Conservation (phyloP, 2,113 vertebrate genomes). For the Spilogale gracilis region DNA sequence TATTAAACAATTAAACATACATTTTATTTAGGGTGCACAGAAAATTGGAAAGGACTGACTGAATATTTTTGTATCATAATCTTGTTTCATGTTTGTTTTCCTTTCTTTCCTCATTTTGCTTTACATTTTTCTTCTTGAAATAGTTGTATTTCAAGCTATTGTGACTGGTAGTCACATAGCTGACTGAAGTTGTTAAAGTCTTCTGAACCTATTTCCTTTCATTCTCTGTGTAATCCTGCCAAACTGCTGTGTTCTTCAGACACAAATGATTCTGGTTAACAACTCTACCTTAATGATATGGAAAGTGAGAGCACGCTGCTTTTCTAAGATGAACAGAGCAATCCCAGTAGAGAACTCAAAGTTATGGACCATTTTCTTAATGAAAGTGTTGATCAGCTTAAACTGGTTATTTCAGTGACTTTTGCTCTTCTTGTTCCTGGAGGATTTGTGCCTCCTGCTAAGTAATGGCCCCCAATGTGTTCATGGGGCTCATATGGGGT, state of each 20-base stretch:
- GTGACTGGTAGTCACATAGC: constrained; percentile 68
- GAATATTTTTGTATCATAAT: constrained; percentile 46
- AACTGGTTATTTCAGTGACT: constrained; percentile 59
- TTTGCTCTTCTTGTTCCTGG: constrained; percentile 48
- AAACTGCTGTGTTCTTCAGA: constrained; percentile 61
- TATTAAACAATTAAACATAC: neutral
- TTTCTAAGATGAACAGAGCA: constrained; percentile 45
- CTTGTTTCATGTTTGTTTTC: constrained; percentile 48
- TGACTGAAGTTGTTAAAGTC: constrained; percentile 64
- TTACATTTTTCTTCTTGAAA: constrained; percentile 67
- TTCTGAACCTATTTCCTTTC: constrained; percentile 66
- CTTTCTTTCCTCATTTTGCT: constrained; percentile 58
- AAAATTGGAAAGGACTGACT: constrained; percentile 40
- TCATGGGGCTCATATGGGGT: neutral
- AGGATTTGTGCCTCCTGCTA: constrained; percentile 21
- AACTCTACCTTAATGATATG: constrained; percentile 52
- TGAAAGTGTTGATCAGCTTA: constrained; percentile 65
- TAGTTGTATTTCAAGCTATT: constrained; percentile 30
- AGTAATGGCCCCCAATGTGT: neutral
- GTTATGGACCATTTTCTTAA: constrained; percentile 74
- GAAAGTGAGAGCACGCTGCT: neutral
- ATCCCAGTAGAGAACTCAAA: constrained; percentile 62
- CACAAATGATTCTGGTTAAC: constrained; percentile 40
- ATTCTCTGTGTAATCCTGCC: constrained; percentile 43
- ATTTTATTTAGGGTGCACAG: constrained; percentile 34